phyloP scores from a whole-genome alignment of 2,113 vertebrate genomes.

The Burhinus bistriatus region DNA sequence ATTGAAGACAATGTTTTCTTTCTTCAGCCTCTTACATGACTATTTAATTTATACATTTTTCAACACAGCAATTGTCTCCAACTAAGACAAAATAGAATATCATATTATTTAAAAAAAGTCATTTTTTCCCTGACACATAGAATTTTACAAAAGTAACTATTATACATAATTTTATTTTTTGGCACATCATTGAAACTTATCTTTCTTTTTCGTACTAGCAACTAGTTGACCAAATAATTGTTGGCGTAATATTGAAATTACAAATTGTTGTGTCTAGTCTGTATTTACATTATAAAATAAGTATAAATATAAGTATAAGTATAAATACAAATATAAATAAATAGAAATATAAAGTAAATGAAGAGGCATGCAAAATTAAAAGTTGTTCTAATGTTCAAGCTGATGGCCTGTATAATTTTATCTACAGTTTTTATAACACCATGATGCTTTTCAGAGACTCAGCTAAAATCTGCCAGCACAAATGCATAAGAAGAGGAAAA shows the following conservation, averaged over 20 bases:
- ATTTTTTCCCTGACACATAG: rapidly evolving
- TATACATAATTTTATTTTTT: not conserved
- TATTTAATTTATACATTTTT: not conserved
- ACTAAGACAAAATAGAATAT: not conserved
- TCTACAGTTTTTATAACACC: not conserved
- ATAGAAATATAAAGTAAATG: not conserved
- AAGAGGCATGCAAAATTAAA: not conserved
- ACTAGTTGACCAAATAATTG: not conserved
- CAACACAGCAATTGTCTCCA: not conserved
- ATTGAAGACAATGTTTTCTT: not conserved
- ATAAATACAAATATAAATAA: no score
- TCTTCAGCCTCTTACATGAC: not conserved
- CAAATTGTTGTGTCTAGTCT: not conserved
- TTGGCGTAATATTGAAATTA: not conserved
- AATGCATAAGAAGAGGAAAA: not conserved
- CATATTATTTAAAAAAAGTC: no score
- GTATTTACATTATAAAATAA: not conserved
- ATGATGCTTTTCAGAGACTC: not conserved
- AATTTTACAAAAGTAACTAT: not conserved
- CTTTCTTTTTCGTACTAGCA: not conserved
- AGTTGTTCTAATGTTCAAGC: not conserved
- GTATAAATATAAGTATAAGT: not conserved
- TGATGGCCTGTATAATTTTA: not conserved
- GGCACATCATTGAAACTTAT: not conserved
- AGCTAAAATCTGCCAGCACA: not conserved